Evolutionary conservation across 2,888 invertebrate species (phyloP), one percentile per base, ranked within the genome.

Genomic region (Altica lythri): DNA sequence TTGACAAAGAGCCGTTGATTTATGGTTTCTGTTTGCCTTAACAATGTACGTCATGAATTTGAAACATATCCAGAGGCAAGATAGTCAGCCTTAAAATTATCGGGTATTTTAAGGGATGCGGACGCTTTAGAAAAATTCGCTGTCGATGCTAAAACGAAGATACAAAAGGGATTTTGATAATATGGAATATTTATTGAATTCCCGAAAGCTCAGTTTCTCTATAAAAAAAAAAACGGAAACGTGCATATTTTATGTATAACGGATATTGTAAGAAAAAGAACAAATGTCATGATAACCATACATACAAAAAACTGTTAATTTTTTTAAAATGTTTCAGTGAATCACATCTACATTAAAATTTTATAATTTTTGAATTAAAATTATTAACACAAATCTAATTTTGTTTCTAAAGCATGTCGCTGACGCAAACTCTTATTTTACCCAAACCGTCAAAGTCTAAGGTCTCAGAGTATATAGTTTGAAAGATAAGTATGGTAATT

Each of bases 1-100:
- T 40, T 32, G 32, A 22, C 30, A 16, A 18, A 10, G 13, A n/a
- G n/a, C n/a, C n/a, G 32, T 14, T 40, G 49, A 49, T 49, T 32
- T 49, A 49, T 49, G 32, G 37, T 48, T 48, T 18, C 27, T 25
- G 48, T 49, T 40, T 42, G 22, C 42, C 13, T 22, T 40, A 49
- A 49, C 48, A 48, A 48, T 48, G 48, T 27, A 19, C 48, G 40
- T 49, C 49, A 37, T 49, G 49, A 42, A 49, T 49, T 49, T 49
- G 49, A 49, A 49, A 49, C 32, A 32, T 49, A 40, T 49, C 40
- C 22, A 40, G 18, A 29, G 32, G 40, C 40, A 32, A 32, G 49
- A 49, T 49, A 49, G 49, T 42, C 19, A 49, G 8, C 40, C n/a
- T 40, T 22, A 25, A 49, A 49, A 40, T 49, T 49, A 49, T 49